These are phyloP conservation scores for Eleutherodactylus coqui DNA, from an alignment of 2,797 vertebrate genomes.

Conservation along the genomic window DNA sequence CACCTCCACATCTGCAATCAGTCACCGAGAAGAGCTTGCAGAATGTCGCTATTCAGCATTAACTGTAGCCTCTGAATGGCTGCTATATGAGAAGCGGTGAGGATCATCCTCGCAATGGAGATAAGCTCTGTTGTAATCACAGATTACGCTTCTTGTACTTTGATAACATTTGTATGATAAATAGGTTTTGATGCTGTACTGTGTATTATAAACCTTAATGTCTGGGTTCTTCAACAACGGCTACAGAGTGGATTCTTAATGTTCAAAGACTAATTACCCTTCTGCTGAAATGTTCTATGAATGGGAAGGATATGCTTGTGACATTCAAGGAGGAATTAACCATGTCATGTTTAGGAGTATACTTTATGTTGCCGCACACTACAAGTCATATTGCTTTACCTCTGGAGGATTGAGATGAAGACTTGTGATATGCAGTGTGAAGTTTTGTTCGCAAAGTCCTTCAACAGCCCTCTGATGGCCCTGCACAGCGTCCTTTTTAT, in stretches of 20 bases:
- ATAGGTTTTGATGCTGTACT: conserved; percentile 53
- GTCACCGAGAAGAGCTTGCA: conserved; percentile 42
- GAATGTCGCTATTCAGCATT: conserved; percentile 55
- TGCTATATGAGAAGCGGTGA: conserved; percentile 45
- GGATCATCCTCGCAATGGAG: conserved; percentile 54
- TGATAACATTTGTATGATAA: conserved; percentile 64
- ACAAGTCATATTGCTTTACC: neutral
- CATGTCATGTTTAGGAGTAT: neutral
- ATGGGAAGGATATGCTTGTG: conserved; percentile 26
- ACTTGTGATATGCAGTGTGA: neutral
- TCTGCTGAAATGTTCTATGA: conserved; percentile 27
- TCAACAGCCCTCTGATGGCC: neutral
- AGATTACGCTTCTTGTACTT: conserved; percentile 63
- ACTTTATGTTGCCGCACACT: neutral
- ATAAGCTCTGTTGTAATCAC: conserved; percentile 60
- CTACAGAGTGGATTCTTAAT: conserved; percentile 27
- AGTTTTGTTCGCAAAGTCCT: neutral
- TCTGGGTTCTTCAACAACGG: conserved; percentile 45
- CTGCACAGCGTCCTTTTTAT: neutral
- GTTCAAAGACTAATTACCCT: conserved; percentile 58
- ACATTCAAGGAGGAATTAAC: conserved; percentile 28
- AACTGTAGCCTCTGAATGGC: conserved; percentile 53
- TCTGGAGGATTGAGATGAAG: neutral
- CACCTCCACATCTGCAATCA: conserved; percentile 61
- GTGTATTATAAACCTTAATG: conserved; percentile 53